Percentiles rank a stretch among this genome's conserved stretches.
Evolutionary conservation across 2,113 vertebrate genomes (phyloP).

Genomic region (Desmodus rotundus): DNA sequence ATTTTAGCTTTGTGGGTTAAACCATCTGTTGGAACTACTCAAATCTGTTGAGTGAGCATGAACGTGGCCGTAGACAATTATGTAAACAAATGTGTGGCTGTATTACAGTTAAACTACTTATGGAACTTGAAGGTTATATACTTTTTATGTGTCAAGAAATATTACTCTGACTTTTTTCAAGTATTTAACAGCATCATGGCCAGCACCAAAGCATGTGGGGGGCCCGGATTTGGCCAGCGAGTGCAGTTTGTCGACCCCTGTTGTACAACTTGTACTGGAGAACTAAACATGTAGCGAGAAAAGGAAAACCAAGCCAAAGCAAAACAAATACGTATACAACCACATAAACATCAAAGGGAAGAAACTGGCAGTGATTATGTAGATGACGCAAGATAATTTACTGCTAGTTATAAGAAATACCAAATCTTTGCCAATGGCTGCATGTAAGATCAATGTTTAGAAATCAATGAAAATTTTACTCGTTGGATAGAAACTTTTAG

Average conservation of each 20-base stretch:
- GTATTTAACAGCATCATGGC: background rate
- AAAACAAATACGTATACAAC: background rate
- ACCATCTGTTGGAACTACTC: background rate
- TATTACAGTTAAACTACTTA: background rate
- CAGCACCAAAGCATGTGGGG: background rate
- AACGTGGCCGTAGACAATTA: background rate
- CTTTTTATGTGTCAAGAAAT: background rate
- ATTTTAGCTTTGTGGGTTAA: background rate
- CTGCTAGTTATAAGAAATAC: background rate
- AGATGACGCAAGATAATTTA: background rate
- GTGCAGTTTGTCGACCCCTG: background rate
- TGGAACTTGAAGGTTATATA: background rate
- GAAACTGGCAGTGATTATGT: background rate
- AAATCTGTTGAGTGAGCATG: background rate
- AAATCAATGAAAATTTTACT: background rate
- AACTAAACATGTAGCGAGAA: background rate
- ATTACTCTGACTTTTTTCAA: background rate
- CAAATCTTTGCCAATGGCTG: background rate
- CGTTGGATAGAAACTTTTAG: background rate
- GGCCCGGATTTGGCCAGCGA: background rate
- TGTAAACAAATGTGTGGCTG: background rate
- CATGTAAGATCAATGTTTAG: background rate
- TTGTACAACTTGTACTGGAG: background rate
- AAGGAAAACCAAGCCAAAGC: background rate
- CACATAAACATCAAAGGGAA: background rate